Base-by-base conservation (phyloP, 2,113 vertebrate genomes). In the Odobenus rosmarus region DNA sequence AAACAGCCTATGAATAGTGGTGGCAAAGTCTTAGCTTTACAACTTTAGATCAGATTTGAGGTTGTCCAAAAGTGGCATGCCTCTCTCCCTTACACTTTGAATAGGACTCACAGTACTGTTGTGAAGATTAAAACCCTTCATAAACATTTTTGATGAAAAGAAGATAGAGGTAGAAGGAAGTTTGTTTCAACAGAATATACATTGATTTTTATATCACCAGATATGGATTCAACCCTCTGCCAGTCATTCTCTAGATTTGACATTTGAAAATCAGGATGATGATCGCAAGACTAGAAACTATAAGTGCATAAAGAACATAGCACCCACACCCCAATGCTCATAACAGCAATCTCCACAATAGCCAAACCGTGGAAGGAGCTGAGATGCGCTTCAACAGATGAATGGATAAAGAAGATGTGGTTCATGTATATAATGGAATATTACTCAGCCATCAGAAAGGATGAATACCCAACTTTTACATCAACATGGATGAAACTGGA, bases 101-200 rank as follows among this genome's bases (percentile, higher is more conserved):
- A 71, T 2, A 90, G 46, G 36, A 84, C 21, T 12, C 62, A 24
- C 0, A 81, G 18, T n/a, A 80, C 4, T 55, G 0, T 57, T 51
- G 64, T 23, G 24, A 13, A 71, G 12, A 83, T 46, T 88, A 80
- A 97, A 96, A 79, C 4, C 4, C 7, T 39, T 90, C 26, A 64
- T 18, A 53, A 55, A 57, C 39, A 72, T 24, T 55, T 90, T 84
- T 74, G 10, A 92, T 28, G 51, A 83, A 86, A 33, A 84, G n/a
- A 84, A 72, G 2, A 23, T 23, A 77, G 23, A 81, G 33, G 9
- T 51, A 61, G 14, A 84, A 87, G 57, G 7, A n/a, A 94, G 4
- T 15, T 46, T 90, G 55, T 46, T 57, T 49, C 82, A 95, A 71
- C 39, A 86, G 46, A 97, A 98, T 95, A 90, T 62, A 46, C 18